Evolutionary conservation across 2,888 invertebrate genomes (phyloP).

Genomic region (Neocrepidodera transversa): DNA sequence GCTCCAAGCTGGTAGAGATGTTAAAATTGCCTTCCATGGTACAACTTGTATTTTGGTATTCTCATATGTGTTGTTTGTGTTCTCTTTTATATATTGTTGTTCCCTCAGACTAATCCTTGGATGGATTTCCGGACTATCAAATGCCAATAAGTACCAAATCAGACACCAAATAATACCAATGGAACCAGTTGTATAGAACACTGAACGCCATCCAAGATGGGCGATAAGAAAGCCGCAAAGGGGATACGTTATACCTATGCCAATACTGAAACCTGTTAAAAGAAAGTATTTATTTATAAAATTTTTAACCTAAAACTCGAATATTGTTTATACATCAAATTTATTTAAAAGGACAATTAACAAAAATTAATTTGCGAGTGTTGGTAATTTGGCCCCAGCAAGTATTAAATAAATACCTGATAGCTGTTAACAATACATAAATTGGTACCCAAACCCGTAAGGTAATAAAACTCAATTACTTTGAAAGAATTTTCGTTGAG

Average conservation of each 20-base stretch:
- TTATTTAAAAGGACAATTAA: too few species aligned
- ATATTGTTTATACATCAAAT: too few species aligned
- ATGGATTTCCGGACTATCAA: conserved; percentile 72
- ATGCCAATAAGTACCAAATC: conserved; percentile 73
- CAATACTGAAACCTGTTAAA: conserved; percentile 72
- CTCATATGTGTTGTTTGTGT: conserved; percentile 63
- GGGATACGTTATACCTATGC: conserved; percentile 75
- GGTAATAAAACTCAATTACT: too few species aligned
- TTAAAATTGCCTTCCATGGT: conserved; percentile 71
- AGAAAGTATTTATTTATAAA: conserved; percentile 1
- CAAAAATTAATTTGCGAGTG: too few species aligned
- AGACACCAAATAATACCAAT: conserved; percentile 70
- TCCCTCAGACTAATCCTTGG: conserved; percentile 72
- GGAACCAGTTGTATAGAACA: conserved; percentile 74
- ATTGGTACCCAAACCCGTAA: too few species aligned
- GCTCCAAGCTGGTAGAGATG: conserved; percentile 72
- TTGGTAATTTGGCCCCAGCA: too few species aligned
- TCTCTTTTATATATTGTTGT: conserved; percentile 70
- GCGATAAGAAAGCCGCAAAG: conserved; percentile 74
- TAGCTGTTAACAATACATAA: too few species aligned
- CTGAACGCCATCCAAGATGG: conserved; percentile 71
- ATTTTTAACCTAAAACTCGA: not conserved
- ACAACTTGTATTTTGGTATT: conserved; percentile 63
- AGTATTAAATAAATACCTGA: too few species aligned
- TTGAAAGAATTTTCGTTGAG: too few species aligned